Evolutionary conservation across 2,888 invertebrate genomes (phyloP), one percentile per base, ranked within the genome.

Genomic region (Philereme transversata): DNA sequence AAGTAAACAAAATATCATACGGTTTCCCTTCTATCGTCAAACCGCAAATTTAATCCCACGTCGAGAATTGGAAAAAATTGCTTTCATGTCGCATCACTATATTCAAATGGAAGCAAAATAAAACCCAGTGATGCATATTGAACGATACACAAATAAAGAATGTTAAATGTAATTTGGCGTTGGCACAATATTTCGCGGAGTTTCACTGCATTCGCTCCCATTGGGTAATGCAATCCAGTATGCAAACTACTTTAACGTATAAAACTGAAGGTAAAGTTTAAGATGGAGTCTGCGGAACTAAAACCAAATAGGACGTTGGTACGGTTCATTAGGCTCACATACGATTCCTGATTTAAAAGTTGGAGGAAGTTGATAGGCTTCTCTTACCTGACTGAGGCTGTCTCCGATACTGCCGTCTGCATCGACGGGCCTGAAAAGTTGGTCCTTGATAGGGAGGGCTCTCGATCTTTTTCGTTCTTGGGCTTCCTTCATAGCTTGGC

Each of bases 321-420:
- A 76, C 75, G 83, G 81, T 88, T 88, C 85, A 87, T 88, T 89
- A 87, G 77, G 65, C 72, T 57, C 65, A 71, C 69, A 75, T 65
- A 67, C 67, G 69, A 72, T 69, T 75, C 73, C 68, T 74, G 75
- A 77, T 79, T 74, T 70, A 68, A 74, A 75, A 79, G 71, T 79
- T 80, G 43, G 10, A 41, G 50, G 69, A 70, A 61, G 55, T 67
- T 62, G 52, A 61, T 53, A 33, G 61, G 65, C 51, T 60, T 41
- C 43, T 68, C 78, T 77, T 78, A 93, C 93, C 90, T 93, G 93
- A 78, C 92, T 92, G 8, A 93, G 87, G 71, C 92, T 93, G 71
- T 92, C 92, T 65, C 88, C 90, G 44, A 90, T 79, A 72, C 92
- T 91, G 70, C 87, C 90, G 50, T 92, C 93, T 65, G 79, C 83